Conservation (phyloP, 1,140 invertebrate genomes). For the Maconellicoccus hirsutus region DNA sequence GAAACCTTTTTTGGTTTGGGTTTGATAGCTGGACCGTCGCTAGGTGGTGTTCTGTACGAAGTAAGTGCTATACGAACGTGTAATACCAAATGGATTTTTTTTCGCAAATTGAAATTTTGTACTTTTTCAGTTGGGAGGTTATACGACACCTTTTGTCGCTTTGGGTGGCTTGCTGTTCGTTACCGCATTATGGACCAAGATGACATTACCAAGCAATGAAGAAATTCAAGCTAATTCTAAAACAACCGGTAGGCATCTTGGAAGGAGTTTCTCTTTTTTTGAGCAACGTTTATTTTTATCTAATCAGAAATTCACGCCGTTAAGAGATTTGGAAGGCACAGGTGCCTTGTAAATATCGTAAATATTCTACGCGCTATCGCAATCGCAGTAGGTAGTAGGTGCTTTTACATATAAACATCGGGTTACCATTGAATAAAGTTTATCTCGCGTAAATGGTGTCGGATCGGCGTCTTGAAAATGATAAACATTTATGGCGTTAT, state of each 20-base stretch:
- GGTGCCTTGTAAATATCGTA: no score
- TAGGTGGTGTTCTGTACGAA: conserved; percentile 68
- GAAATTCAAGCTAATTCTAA: conserved; percentile 41
- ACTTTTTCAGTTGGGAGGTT: conserved; percentile 56
- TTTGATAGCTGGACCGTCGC: conserved; percentile 70
- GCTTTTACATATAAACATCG: no score
- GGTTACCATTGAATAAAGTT: no score
- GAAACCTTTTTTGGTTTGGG: conserved; percentile 86
- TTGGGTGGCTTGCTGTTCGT: conserved; percentile 63
- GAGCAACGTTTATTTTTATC: no score
- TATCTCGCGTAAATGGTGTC: no score
- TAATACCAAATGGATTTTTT: neutral
- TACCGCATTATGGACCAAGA: conserved; percentile 59
- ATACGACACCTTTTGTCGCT: conserved; percentile 72
- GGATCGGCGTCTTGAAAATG: no score
- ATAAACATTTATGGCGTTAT: no score
- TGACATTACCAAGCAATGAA: conserved; percentile 53
- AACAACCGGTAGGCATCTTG: neutral
- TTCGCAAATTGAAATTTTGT: neutral
- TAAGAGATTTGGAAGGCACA: no score
- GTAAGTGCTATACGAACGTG: conserved; percentile 32
- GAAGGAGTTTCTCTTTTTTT: no score
- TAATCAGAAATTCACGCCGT: no score
- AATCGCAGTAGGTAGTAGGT: no score
- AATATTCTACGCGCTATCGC: no score